A percentile compares a stretch with the other conserved stretches of the same genome.
These are phyloP conservation scores for Cuculus canorus DNA, from an alignment of 2,797 vertebrate species.

Conservation along the genomic window DNA sequence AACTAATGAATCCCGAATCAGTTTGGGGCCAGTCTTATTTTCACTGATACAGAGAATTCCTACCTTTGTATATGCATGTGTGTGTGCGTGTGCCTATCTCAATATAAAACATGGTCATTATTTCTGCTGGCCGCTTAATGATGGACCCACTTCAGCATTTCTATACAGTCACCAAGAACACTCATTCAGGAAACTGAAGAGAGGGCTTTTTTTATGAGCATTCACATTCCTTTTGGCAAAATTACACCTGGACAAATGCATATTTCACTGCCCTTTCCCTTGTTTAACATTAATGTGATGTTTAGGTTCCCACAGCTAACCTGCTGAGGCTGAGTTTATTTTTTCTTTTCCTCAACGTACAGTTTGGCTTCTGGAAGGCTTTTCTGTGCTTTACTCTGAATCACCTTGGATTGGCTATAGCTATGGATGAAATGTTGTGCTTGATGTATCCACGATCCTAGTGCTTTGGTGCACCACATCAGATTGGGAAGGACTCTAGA, in stretches of 20 bases:
- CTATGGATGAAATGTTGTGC: not conserved
- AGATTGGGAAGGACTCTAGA: not conserved
- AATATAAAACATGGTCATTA: conserved; percentile 20
- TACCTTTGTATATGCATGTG: not conserved
- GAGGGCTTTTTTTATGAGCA: not conserved
- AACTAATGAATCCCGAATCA: conserved; percentile 18
- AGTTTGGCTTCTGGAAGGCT: not conserved
- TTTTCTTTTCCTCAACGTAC: not conserved
- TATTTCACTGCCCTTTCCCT: not conserved
- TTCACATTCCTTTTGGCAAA: not conserved
- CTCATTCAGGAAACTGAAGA: not conserved
- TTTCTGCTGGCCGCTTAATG: not conserved
- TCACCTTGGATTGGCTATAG: not conserved
- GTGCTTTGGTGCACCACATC: not conserved
- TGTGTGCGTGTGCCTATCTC: not conserved
- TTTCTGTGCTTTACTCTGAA: not conserved
- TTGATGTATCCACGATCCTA: not conserved
- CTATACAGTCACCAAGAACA: not conserved
- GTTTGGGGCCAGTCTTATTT: not conserved
- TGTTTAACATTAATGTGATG: not conserved
- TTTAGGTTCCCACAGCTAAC: not conserved
- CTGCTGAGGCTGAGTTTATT: not conserved
- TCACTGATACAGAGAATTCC: not conserved
- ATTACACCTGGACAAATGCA: not conserved
- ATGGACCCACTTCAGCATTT: conserved; percentile 10